A percentile compares a stretch with the other conserved stretches of the same genome.
Evolutionary conservation across 2,113 vertebrate genomes (phyloP).

Genomic region (Eleginops maclovinus): DNA sequence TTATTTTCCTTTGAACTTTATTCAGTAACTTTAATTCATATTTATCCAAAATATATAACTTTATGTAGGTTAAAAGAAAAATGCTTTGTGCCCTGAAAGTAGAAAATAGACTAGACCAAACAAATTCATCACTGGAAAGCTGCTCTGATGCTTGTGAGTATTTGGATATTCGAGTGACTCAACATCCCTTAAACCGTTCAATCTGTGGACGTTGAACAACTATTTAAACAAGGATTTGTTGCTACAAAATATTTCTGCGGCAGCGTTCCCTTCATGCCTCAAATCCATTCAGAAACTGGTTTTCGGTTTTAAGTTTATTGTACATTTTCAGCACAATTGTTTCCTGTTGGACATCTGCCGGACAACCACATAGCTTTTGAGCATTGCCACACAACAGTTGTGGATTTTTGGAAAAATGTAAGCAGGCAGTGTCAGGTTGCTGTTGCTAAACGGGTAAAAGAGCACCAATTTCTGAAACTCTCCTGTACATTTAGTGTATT

Average conservation of each 20-base stretch:
- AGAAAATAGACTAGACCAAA: not conserved
- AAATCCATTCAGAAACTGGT: not conserved
- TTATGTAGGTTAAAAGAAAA: not conserved
- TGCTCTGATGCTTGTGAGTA: not conserved
- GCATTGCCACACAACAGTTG: not conserved
- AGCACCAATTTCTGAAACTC: constrained; percentile 54
- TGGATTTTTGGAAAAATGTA: constrained; percentile 1
- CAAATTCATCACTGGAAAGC: not conserved
- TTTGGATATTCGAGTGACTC: not conserved
- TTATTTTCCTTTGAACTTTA: too few relatives aligned
- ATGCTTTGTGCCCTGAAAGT: not conserved
- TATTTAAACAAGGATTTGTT: not conserved
- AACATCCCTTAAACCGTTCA: not conserved
- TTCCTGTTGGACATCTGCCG: constrained; percentile 7
- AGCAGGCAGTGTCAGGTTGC: not conserved
- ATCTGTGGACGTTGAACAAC: not conserved
- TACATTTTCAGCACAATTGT: not conserved
- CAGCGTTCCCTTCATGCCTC: not conserved
- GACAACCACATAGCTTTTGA: not conserved
- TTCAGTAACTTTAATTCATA: not conserved
- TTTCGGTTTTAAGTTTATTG: not conserved
- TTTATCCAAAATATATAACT: not conserved
- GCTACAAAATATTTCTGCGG: not conserved
- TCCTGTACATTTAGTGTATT: not conserved
- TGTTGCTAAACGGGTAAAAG: constrained; percentile 30